Conservation (phyloP, 2,888 invertebrate species). For the Enchytraeus crypticus region DNA sequence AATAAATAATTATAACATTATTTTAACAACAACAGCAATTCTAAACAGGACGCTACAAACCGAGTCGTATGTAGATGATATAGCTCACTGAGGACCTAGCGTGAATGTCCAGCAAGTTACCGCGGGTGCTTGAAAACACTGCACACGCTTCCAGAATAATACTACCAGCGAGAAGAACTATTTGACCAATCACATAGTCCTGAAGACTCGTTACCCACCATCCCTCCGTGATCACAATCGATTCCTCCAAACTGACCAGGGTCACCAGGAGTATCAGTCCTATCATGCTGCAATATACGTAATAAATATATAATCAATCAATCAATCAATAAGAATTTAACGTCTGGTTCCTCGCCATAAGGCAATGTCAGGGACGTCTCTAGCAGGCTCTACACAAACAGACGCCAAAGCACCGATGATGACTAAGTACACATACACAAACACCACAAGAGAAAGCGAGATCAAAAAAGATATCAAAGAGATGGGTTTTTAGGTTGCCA, state of each 20-base stretch:
- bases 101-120: slow-evolving; percentile 2
- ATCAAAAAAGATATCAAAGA: no score
- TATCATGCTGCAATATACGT: not conserved
- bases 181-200: slow-evolving; percentile 4
- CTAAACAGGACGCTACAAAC: no score
- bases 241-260: not conserved
- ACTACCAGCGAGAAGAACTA: slow-evolving; percentile 2
- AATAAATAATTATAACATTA: no score
- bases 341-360: not conserved
- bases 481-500: no score
- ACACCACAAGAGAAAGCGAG: no score
- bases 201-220: slow-evolving; percentile 3
- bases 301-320: no score
- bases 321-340: not conserved
- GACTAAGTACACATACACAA: no score
- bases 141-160: slow-evolving; percentile 4
- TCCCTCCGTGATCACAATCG: not conserved
- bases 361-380: no score
- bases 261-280: not conserved
- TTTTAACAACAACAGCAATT: no score
- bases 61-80: slow-evolving; percentile 13
- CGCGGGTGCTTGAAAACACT: slow-evolving; percentile 6
- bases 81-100: slow-evolving; percentile 1
- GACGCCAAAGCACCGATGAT: no score
- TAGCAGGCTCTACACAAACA: no score